Base-by-base conservation (phyloP, 2,888 invertebrate species). In the Dicyrtoma fusca region DNA sequence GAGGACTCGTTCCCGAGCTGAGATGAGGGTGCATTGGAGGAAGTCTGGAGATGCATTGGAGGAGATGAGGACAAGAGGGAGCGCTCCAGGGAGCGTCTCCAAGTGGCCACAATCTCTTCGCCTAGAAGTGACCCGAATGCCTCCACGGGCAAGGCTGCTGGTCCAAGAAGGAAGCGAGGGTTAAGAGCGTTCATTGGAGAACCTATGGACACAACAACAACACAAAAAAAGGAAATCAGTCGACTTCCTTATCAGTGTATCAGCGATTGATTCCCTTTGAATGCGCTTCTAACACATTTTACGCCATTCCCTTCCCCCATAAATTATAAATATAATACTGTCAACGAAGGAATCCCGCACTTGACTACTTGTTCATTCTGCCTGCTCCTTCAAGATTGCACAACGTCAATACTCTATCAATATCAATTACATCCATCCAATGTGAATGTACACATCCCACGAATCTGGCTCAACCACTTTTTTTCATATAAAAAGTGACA, bases 21-120 rank as follows among this genome's bases (percentile, higher is more conserved):
- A 44, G 66, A 64, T 26, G 53, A 57, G 23, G 57, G 45, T 19
- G 55, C 17, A 45, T 68, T 68, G 82, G 64, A 68, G 13, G 26
- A 42, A 26, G 63, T 64, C n/a, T 82, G 76, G 82, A 81, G 77
- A 81, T 81, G 80, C 82, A 82, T 79, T 73, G 78, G 78, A 72
- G 79, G 79, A 64, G 79, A 81, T 47, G 80, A 79, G 71, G 81
- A 77, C 42, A 81, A 69, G 19, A 81, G 74, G 80, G 84, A 82
- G 80, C 86, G 83, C 83, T 90, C 90, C 83, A 90, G 86, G 81
- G 88, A 88, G 81, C 89, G 88, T 83, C 91, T 88, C 89, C 91
- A 91, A 84, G 89, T 89, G 82, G 89, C 89, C 84, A 92, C 92
- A 84, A 92, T 89, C 84, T 92, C 92, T 84, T 92, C 91, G 84